phyloP scores from a whole-genome alignment of 2,888 invertebrate species.

The Pinctada fucata region DNA sequence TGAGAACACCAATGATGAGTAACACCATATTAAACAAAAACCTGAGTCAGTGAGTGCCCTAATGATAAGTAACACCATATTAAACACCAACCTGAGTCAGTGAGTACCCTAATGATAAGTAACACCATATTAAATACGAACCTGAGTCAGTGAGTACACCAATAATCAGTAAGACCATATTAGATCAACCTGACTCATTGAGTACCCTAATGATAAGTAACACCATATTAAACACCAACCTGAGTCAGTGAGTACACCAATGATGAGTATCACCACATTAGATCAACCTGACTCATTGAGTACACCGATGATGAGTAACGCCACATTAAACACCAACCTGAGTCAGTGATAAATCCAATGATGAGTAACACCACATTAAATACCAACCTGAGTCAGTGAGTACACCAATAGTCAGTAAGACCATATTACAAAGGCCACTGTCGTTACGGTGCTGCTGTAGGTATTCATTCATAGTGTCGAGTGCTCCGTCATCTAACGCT shows the following conservation, averaged over 20 bases:
- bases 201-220: too few species aligned
- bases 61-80: background rate
- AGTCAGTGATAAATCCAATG: background rate
- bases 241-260: background rate
- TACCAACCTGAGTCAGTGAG: constrained; percentile 78
- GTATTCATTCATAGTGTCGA: constrained; percentile 78
- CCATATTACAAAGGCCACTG: constrained; percentile 79
- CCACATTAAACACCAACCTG: background rate
- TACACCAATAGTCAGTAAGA: constrained; percentile 79
- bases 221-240: background rate
- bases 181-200: too few species aligned
- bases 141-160: background rate
- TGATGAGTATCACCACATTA: background rate
- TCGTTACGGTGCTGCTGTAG: constrained; percentile 78
- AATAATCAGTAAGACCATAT: background rate
- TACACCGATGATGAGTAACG: background rate
- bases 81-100: background rate
- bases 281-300: background rate
- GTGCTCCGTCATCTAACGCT: constrained; percentile 78
- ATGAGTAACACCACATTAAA: constrained; percentile 78
- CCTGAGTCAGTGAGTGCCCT: background rate
- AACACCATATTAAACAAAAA: background rate
- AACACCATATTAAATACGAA: background rate
- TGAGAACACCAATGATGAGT: background rate
- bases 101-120: background rate